A percentile compares a stretch with the other conserved stretches of the same genome.
Evolutionary conservation across 2,797 vertebrate genomes (phyloP).

Genomic region (Galago senegalensis): DNA sequence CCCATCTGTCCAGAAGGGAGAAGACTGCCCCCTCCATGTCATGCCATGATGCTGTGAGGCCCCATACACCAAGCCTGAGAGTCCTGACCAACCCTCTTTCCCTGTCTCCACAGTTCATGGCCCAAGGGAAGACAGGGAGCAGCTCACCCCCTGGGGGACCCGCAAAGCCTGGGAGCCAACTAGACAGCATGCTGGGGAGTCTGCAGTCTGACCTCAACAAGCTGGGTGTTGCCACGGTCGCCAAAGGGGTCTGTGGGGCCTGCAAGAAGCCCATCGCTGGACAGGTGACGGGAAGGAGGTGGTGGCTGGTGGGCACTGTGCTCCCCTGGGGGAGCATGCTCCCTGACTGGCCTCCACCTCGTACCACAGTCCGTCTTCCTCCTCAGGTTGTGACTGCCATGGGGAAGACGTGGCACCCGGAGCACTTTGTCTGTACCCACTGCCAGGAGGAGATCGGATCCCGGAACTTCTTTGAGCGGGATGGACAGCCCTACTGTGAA

Average conservation of each 20-base stretch:
- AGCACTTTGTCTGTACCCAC: slow-evolving; percentile 98
- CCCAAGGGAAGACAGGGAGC: slow-evolving; percentile 92
- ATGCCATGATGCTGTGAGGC: rapidly evolving
- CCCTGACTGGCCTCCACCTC: rapidly evolving
- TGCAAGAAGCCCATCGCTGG: slow-evolving; percentile 98
- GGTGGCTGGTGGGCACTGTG: not conserved
- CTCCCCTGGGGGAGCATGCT: no score
- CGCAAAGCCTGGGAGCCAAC: slow-evolving; percentile 95
- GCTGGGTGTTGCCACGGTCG: slow-evolving; percentile 95
- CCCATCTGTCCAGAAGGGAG: not conserved
- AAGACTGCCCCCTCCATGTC: not conserved
- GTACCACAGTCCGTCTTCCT: slow-evolving; percentile 44
- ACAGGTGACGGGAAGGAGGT: slow-evolving; percentile 90
- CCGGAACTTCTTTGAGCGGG: slow-evolving; percentile 97
- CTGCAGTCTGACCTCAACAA: slow-evolving; percentile 97
- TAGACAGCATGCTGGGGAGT: slow-evolving; percentile 98
- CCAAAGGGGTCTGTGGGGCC: slow-evolving; percentile 97
- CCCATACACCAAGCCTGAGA: rapidly evolving
- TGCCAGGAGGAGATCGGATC: slow-evolving; percentile 98
- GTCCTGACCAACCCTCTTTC: slow-evolving; percentile 14
- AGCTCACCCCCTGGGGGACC: slow-evolving; percentile 90
- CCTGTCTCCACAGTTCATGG: slow-evolving; percentile 92
- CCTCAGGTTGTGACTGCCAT: slow-evolving; percentile 97
- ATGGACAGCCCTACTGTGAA: slow-evolving; percentile 97
- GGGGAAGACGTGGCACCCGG: slow-evolving; percentile 97